These are phyloP conservation scores for Liodrosophila aerea DNA, from an alignment of 2,888 invertebrate genomes.

Conservation along the genomic window DNA sequence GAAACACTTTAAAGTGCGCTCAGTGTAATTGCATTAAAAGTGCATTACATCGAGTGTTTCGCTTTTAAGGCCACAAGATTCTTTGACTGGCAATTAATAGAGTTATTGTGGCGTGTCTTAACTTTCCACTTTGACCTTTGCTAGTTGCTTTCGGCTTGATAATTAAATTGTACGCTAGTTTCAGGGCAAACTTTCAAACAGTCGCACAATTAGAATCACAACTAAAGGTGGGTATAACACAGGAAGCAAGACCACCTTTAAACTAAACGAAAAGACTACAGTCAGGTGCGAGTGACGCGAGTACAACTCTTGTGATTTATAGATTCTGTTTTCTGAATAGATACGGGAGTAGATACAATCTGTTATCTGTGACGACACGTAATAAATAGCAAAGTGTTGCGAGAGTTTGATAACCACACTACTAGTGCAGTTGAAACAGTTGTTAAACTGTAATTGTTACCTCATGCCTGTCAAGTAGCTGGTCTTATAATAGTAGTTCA, in stretches of 20 bases:
- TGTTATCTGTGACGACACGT: no score
- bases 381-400: no score
- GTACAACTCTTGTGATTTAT: no score
- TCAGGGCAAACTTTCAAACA: constrained; percentile 2
- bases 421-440: no score
- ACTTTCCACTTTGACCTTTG: constrained; percentile 25
- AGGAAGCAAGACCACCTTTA: no score
- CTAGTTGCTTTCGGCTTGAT: constrained; percentile 5
- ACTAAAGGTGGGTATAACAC: constrained; percentile 1
- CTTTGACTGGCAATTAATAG: constrained; percentile 38
- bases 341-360: no score
- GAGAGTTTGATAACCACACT: no score
- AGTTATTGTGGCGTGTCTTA: constrained; percentile 34
- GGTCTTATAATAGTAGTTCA: constrained; percentile 57
- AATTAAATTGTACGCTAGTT: constrained; percentile 30
- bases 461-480: no score
- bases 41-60: constrained; percentile 15
- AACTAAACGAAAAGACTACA: constrained; percentile 1
- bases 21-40: constrained; percentile 46
- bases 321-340: no score
- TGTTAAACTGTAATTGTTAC: no score
- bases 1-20: constrained; percentile 19
- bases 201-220: no score
- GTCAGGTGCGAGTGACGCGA: no score
- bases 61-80: constrained; percentile 26